phyloP scores from a whole-genome alignment of 2,113 vertebrate genomes.

The Trinectes maculatus region DNA sequence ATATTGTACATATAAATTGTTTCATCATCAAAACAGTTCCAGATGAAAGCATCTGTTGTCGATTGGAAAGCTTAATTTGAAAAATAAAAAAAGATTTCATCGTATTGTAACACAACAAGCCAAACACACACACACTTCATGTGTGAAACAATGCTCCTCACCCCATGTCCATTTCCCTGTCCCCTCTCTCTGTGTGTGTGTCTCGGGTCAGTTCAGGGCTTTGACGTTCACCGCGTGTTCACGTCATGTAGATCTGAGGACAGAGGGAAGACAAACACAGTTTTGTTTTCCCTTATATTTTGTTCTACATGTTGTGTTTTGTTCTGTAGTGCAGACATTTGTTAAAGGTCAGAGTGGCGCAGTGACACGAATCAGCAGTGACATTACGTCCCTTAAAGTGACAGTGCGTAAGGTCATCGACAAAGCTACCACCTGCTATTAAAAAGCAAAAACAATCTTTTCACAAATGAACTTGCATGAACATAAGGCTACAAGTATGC shows the following conservation, averaged over 20 bases:
- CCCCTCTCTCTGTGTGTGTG: not conserved
- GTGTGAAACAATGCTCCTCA: slow-evolving; percentile 8
- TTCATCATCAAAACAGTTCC: too few relatives aligned
- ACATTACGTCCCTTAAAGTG: slow-evolving; percentile 37
- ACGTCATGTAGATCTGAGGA: slow-evolving; percentile 4
- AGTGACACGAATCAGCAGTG: slow-evolving; percentile 8
- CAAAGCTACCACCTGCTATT: not conserved
- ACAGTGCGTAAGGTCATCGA: too few relatives aligned
- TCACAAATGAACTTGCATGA: not conserved
- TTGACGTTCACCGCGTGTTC: slow-evolving; percentile 26
- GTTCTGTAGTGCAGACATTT: not conserved
- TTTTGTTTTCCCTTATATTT: not conserved
- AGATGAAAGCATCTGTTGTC: too few relatives aligned
- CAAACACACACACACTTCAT: not conserved
- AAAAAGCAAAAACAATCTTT: not conserved
- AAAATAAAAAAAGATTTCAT: not conserved
- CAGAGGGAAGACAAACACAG: not conserved
- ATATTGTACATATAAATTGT: too few relatives aligned
- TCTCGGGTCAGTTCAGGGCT: not conserved
- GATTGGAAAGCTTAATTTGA: too few relatives aligned
- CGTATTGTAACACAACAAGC: not conserved
- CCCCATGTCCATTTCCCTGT: slow-evolving; percentile 35
- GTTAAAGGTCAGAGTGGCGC: slow-evolving; percentile 32
- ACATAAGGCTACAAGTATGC: not conserved
- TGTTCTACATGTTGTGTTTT: not conserved